Evolutionary conservation across 92 coral and sea anemone genomes (phyloP).

Genomic region (Epizoanthus fatuus): DNA sequence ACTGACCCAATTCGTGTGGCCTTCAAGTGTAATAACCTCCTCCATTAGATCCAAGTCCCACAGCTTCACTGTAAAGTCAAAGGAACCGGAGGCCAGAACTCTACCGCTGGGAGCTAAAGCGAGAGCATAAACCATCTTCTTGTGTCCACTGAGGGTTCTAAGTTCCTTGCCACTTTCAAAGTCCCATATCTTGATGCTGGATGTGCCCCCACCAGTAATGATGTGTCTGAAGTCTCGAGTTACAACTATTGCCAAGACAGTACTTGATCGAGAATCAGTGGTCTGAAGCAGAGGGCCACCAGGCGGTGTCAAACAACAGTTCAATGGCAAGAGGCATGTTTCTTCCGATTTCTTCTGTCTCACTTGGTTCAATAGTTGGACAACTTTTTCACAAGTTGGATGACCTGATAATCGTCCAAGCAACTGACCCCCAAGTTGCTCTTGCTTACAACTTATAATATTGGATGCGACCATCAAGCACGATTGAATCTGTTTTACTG

Average conservation of each 20-base stretch:
- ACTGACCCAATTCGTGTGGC: conserved; percentile 62
- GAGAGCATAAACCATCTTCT: conserved; percentile 64
- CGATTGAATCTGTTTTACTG: conserved; percentile 52
- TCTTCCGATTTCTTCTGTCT: conserved; percentile 1
- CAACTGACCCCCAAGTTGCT: conserved; percentile 66
- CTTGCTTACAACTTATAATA: conserved; percentile 47
- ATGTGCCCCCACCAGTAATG: conserved; percentile 59
- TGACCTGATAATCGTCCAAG: conserved; percentile 65
- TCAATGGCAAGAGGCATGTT: conserved; percentile 50
- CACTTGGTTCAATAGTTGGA: conserved; percentile 45
- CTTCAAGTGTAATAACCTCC: conserved; percentile 40
- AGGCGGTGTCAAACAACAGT: conserved; percentile 69
- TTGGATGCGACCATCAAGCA: conserved; percentile 72
- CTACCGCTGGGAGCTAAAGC: conserved; percentile 63
- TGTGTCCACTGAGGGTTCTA: conserved; percentile 59
- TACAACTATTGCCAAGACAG: conserved; percentile 44
- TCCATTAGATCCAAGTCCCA: conserved; percentile 71
- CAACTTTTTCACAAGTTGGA: conserved; percentile 40
- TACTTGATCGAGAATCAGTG: conserved; percentile 46
- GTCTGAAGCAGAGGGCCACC: conserved; percentile 71
- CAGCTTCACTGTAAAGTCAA: conserved; percentile 61
- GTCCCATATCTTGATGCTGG: conserved; percentile 63
- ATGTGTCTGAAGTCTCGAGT: conserved; percentile 50
- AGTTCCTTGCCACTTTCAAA: conserved; percentile 74
- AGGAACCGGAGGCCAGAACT: conserved; percentile 66